Percentiles rank a stretch among this genome's conserved stretches.
These are phyloP conservation scores for Pissodes strobi DNA, from an alignment of 1,140 invertebrate species.

Conservation along the genomic window DNA sequence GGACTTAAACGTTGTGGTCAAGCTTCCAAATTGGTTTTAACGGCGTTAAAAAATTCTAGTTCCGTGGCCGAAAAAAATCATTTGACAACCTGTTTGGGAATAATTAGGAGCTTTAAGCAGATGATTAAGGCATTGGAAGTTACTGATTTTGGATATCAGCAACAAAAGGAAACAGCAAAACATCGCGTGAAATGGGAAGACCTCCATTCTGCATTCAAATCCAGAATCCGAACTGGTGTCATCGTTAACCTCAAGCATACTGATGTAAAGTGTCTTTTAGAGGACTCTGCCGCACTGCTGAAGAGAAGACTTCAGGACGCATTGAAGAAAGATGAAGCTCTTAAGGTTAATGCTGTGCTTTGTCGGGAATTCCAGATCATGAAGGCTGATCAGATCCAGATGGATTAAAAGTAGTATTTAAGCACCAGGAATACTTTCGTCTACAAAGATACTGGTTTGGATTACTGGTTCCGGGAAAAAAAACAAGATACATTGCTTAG, in stretches of 20 bases:
- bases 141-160: too few relatives aligned
- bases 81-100: too few relatives aligned
- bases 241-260: conserved; percentile 26
- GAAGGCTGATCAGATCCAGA: background rate
- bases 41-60: too few relatives aligned
- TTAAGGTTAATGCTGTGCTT: conserved; percentile 25
- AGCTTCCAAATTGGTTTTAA: too few relatives aligned
- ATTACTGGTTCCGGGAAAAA: conserved; percentile 3
- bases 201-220: conserved; percentile 6
- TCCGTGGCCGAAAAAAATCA: too few relatives aligned
- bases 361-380: conserved; percentile 14
- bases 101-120: too few relatives aligned
- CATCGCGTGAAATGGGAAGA: conserved; percentile 22
- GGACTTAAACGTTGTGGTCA: too few relatives aligned
- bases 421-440: conserved; percentile 17
- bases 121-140: too few relatives aligned
- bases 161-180: background rate
- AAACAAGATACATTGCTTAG: background rate
- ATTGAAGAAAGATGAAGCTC: conserved; percentile 17
- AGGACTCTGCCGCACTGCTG: conserved; percentile 9
- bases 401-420: conserved; percentile 18
- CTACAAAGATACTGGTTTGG: conserved; percentile 14
- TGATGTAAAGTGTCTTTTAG: conserved; percentile 17
- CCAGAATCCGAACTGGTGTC: conserved; percentile 17
- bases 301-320: conserved; percentile 11